phyloP scores from a whole-genome alignment of 2,888 invertebrate genomes.

The Caenorhabditis sp. region DNA sequence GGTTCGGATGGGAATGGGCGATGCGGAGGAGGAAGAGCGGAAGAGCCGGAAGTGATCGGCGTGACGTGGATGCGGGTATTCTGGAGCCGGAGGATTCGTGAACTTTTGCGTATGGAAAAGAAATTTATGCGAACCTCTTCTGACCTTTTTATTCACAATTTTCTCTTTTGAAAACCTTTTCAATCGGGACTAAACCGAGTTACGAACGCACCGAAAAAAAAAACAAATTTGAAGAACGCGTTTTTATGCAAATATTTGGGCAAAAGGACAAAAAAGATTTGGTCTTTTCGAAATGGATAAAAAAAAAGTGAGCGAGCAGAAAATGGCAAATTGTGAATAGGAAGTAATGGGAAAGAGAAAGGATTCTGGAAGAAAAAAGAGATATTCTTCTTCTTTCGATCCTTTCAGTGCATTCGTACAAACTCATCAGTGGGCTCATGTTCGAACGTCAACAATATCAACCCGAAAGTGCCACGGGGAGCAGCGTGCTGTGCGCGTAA shows the following conservation, averaged over 20 bases:
- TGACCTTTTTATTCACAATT: constrained; percentile 4
- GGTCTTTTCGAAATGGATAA: not conserved
- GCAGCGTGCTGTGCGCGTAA: constrained; percentile 8
- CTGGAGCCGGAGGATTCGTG: not conserved
- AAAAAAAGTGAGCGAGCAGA: not conserved
- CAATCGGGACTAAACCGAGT: not conserved
- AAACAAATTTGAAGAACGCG: constrained; percentile 9
- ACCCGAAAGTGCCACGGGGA: constrained; percentile 18
- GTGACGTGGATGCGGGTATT: not conserved
- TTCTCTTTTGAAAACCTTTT: no score
- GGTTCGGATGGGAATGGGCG: not conserved
- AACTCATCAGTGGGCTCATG: not conserved
- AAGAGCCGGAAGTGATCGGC: constrained; percentile 3
- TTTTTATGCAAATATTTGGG: constrained; percentile 22
- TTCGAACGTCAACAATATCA: constrained; percentile 9
- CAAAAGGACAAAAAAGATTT: not conserved
- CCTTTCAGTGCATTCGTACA: no score
- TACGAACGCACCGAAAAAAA: not conserved
- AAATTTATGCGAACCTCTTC: constrained; percentile 1
- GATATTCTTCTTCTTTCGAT: not conserved
- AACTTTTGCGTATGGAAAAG: not conserved
- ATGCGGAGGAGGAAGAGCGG: not conserved
- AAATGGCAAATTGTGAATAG: constrained; percentile 17
- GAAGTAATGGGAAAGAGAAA: not conserved
- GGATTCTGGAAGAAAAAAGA: not conserved